Conservation (phyloP, 2,113 vertebrate species). For the Forbesichthys papilliferus region DNA sequence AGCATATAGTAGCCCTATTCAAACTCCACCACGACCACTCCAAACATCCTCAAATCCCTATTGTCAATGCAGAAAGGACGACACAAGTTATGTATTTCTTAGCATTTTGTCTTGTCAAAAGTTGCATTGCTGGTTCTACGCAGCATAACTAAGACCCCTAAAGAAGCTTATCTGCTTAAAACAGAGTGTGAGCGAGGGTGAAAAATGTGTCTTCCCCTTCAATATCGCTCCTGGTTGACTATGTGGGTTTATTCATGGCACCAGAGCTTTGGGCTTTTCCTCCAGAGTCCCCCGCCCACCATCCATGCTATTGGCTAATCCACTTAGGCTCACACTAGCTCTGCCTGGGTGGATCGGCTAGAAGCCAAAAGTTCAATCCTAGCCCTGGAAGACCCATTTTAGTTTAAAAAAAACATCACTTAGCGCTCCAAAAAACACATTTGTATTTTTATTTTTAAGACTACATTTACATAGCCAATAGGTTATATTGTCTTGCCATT, state of each 20-base stretch:
- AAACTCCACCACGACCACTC: conserved; percentile 53
- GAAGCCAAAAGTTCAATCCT: conserved; percentile 42
- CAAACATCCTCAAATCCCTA: conserved; percentile 62
- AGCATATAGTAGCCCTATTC: conserved; percentile 43
- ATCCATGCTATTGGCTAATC: conserved; percentile 54
- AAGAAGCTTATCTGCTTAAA: conserved; percentile 77
- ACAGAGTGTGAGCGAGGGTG: conserved; percentile 59
- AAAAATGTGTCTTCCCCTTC: conserved; percentile 53
- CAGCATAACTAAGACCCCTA: conserved; percentile 73
- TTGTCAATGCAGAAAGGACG: conserved; percentile 58
- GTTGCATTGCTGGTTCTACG: conserved; percentile 56
- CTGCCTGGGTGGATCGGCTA: conserved; percentile 57
- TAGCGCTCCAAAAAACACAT: too few species aligned
- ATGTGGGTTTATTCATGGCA: conserved; percentile 62
- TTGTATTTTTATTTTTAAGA: too few species aligned
- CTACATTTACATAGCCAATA: too few species aligned
- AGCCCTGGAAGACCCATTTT: too few species aligned
- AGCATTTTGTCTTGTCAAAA: conserved; percentile 62
- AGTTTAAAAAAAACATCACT: too few species aligned
- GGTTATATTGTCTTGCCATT: too few species aligned
- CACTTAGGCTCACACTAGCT: conserved; percentile 57
- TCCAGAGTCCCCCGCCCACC: conserved; percentile 29
- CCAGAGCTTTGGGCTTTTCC: conserved; percentile 55
- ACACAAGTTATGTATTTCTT: conserved; percentile 44
- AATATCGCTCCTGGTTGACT: conserved; percentile 64